A percentile compares a stretch with the other conserved stretches of the same genome.
phyloP scores from a whole-genome alignment of 2,113 vertebrate species.

The Anolis sagrei region DNA sequence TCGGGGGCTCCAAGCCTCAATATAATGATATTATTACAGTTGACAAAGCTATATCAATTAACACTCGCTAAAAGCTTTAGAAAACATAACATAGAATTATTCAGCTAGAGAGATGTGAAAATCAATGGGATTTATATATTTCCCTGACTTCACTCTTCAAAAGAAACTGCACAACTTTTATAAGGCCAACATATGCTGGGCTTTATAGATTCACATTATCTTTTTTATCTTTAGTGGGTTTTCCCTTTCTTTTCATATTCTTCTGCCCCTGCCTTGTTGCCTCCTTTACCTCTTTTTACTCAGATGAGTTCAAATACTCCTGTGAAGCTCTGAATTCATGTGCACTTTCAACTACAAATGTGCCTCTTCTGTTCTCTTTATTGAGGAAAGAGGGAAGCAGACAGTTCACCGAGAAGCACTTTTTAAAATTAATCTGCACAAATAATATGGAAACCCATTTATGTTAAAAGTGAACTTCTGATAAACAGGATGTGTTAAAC shows the following conservation, averaged over 20 bases:
- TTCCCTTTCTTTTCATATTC: not conserved
- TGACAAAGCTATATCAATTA: conserved; percentile 2
- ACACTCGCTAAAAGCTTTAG: not conserved
- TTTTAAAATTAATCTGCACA: not conserved
- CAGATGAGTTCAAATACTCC: not conserved
- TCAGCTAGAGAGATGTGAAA: not conserved
- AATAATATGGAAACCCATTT: not conserved
- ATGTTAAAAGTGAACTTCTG: not conserved
- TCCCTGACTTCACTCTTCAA: not conserved
- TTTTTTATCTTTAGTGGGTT: not conserved
- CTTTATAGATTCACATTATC: not conserved
- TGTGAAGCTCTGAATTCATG: not conserved
- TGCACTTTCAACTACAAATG: not conserved
- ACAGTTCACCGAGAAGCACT: not conserved
- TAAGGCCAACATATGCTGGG: not conserved
- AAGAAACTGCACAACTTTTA: not conserved
- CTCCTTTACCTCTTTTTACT: not conserved
- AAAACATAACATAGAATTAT: not conserved
- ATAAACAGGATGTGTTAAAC: conserved; percentile 6
- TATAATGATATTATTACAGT: not conserved
- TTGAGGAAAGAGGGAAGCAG: not conserved
- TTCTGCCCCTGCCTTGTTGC: not conserved
- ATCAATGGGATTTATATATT: not conserved
- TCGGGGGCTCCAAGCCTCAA: not conserved
- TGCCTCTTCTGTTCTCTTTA: not conserved